A percentile compares a stretch with the other conserved stretches of the same genome.
phyloP scores from a whole-genome alignment of 2,888 invertebrate genomes.

The Prenolepis imparis region DNA sequence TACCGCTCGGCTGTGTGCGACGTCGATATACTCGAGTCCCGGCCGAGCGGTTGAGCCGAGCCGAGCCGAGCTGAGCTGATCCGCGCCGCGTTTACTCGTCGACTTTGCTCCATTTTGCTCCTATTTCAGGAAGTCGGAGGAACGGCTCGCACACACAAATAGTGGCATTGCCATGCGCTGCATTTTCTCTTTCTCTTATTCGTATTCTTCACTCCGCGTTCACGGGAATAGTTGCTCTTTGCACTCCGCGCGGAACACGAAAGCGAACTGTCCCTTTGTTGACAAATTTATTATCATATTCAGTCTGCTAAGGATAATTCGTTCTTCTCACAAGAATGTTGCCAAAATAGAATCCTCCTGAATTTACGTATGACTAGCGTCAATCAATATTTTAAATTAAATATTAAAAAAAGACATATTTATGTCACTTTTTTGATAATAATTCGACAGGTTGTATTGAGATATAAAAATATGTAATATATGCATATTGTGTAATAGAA shows the following conservation, averaged over 20 bases:
- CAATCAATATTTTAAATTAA: not conserved
- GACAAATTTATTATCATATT: not conserved
- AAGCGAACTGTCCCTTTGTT: constrained; percentile 20
- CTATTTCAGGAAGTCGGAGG: constrained; percentile 72
- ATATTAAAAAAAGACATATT: not conserved
- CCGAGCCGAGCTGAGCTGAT: constrained; percentile 28
- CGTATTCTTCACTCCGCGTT: constrained; percentile 24
- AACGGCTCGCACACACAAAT: constrained; percentile 53
- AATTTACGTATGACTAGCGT: not conserved
- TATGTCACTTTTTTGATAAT: not conserved
- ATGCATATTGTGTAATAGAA: constrained; percentile 57
- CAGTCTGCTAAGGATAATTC: not conserved
- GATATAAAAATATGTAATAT: constrained; percentile 9
- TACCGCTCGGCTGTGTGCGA: constrained; percentile 76
- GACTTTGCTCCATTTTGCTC: constrained; percentile 72
- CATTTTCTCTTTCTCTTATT: constrained; percentile 47
- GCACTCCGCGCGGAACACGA: constrained; percentile 31
- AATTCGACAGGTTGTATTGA: not conserved
- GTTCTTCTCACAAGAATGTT: not conserved
- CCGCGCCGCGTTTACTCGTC: constrained; percentile 55
- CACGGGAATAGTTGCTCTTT: constrained; percentile 55
- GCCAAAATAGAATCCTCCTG: constrained; percentile 22
- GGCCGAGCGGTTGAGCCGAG: constrained; percentile 47
- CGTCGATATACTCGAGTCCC: constrained; percentile 64
- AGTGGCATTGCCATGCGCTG: constrained; percentile 40